Evolutionary conservation across 2,888 invertebrate genomes (phyloP), one percentile per base, ranked within the genome.

Genomic region (Tetheella fluctuosa): DNA sequence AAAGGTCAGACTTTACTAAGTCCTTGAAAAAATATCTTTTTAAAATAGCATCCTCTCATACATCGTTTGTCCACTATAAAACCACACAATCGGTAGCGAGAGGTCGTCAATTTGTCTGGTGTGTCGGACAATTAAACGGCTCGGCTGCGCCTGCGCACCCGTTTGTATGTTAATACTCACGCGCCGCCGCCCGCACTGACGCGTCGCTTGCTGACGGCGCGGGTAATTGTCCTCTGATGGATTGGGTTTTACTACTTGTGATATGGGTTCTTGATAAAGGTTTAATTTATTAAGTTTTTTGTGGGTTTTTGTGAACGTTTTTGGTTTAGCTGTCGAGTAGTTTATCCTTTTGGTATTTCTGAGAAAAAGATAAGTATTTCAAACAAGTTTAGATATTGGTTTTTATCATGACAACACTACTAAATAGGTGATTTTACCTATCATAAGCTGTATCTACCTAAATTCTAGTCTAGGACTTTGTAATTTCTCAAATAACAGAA

Each of bases 81-180:
- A 20, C 8, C 34, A 54, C 17, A 54, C 28, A 30, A 42, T 56
- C 48, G 48, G 53, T 64, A 65, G 70, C 72, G 66, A 65, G 69
- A 62, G 67, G 68, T 70, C 71, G 74, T 76, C 79, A 80, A 79
- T 80, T 79, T 80, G 76, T 78, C 80, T 64, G 73, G 64, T 39
- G 57, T 64, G 67, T 66, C 63, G 63, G 64, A 71, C 70, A 76
- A 74, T 78, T 76, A 76, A 73, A 67, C 58, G 63, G 48, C 20
- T 63, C 66, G 62, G 64, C 64, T 61, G 73, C 67, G 70, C 69
- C 58, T 58, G 71, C 70, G 75, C 71, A 70, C 71, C 62, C 74
- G 77, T 78, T 80, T 78, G 79, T 80, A 78, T 81, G 78, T 71
- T 69, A 79, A 79, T 80, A 71, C 69, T 69, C 66, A 57, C 58